These are phyloP conservation scores for Nothobranchius furzeri DNA, from an alignment of 2,113 vertebrate genomes.

Conservation along the genomic window DNA sequence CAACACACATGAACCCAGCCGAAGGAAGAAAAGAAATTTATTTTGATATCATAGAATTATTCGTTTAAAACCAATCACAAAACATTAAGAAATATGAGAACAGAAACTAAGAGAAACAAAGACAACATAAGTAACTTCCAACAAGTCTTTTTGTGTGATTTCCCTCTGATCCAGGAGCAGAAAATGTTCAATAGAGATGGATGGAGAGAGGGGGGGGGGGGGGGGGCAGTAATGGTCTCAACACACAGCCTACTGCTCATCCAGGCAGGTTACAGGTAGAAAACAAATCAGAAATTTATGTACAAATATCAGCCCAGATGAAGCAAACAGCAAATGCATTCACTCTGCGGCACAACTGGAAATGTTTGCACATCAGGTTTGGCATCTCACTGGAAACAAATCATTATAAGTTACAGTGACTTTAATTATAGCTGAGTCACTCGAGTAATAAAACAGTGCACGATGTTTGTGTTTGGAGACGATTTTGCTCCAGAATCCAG, in stretches of 20 bases:
- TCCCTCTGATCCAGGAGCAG: conserved; percentile 29
- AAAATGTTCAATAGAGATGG: not conserved
- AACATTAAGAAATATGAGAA: conserved; percentile 61
- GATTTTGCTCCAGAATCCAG: conserved; percentile 21
- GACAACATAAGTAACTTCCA: conserved; percentile 42
- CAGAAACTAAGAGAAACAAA: conserved; percentile 45
- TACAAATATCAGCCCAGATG: conserved; percentile 45
- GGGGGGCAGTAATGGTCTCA: too few species aligned
- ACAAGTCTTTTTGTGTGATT: conserved; percentile 32
- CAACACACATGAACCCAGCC: not conserved
- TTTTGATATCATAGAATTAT: conserved; percentile 55
- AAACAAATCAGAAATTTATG: conserved; percentile 38
- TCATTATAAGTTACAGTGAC: not conserved
- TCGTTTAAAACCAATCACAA: conserved; percentile 68
- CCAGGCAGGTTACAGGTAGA: conserved; percentile 39
- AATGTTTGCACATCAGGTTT: conserved; percentile 1
- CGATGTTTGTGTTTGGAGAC: not conserved
- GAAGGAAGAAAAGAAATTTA: conserved; percentile 55
- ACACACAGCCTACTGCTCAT: conserved; percentile 5
- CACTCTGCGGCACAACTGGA: conserved; percentile 29
- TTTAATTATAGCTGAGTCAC: too few species aligned
- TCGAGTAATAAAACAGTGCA: too few species aligned
- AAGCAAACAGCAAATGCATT: conserved; percentile 36
- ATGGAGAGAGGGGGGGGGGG: too few species aligned
- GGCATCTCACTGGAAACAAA: conserved; percentile 15